Conservation (phyloP, 1,140 invertebrate genomes). For the Drosophila pachea region DNA sequence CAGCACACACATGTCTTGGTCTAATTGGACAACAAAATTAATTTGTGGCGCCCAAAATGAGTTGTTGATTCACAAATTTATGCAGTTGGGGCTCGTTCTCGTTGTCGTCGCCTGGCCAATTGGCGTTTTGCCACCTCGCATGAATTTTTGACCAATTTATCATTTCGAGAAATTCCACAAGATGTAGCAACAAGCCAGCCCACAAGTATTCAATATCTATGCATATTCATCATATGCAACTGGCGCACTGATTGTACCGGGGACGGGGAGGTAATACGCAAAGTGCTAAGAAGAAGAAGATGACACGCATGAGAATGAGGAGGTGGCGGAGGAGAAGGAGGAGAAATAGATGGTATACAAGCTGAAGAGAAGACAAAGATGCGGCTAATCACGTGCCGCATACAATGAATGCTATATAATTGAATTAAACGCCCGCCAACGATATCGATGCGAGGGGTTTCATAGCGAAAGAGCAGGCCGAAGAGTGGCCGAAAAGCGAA, state of each 20-base stretch:
- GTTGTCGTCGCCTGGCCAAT: conserved; percentile 43
- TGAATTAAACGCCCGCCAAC: conserved; percentile 58
- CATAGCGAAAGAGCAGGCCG: conserved; percentile 1
- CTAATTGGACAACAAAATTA: conserved; percentile 75
- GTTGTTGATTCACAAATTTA: conserved; percentile 75
- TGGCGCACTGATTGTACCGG: too few relatives aligned
- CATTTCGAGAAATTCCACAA: conserved; percentile 71
- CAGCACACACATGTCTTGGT: conserved; percentile 37
- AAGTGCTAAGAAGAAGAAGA: neutral
- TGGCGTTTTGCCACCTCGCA: conserved; percentile 70
- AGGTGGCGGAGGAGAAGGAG: neutral
- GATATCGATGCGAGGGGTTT: neutral
- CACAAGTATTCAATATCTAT: conserved; percentile 54
- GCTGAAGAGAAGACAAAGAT: conserved; percentile 31
- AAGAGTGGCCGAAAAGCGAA: conserved; percentile 7
- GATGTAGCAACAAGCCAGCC: conserved; percentile 58
- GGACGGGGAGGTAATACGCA: neutral
- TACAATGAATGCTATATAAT: conserved; percentile 55
- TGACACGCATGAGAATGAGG: neutral
- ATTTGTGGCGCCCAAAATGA: conserved; percentile 70
- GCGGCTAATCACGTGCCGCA: conserved; percentile 65
- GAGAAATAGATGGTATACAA: conserved; percentile 2
- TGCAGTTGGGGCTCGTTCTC: conserved; percentile 53
- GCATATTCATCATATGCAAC: conserved; percentile 49
- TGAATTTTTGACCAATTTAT: conserved; percentile 73